These are phyloP conservation scores for Rhinolophus ferrumequinum DNA, from an alignment of 2,113 vertebrate species.

Conservation along the genomic window DNA sequence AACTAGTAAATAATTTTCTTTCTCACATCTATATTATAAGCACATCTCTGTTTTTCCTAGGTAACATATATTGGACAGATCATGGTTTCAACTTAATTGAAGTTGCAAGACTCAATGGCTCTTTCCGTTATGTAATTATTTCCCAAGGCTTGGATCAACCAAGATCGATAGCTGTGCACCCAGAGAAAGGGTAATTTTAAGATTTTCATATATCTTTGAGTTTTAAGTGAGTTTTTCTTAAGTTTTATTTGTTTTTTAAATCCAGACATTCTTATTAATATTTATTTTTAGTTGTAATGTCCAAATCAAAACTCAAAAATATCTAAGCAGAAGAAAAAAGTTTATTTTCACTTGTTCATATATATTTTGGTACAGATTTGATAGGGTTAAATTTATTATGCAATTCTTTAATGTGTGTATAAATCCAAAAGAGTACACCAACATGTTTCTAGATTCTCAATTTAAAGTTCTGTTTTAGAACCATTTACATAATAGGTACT, in stretches of 20 bases:
- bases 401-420: neutral
- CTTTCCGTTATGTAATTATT: slow-evolving; percentile 96
- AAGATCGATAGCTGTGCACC: slow-evolving; percentile 95
- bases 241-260: neutral
- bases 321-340: neutral
- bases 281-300: neutral
- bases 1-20: neutral
- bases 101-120: slow-evolving; percentile 95
- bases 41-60: slow-evolving; percentile 83
- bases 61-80: slow-evolving; percentile 99
- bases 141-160: slow-evolving; percentile 97
- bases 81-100: slow-evolving; percentile 98
- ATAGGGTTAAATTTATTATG: neutral
- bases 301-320: neutral
- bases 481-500: neutral
- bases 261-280: neutral
- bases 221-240: neutral
- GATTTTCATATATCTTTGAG: slow-evolving; percentile 18
- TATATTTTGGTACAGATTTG: neutral
- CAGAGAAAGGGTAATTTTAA: slow-evolving; percentile 90
- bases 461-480: neutral
- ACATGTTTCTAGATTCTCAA: neutral
- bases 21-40: neutral
- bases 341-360: neutral
- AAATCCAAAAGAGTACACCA: neutral